phyloP scores from a whole-genome alignment of 2,797 vertebrate genomes.

The Artibeus lituratus region DNA sequence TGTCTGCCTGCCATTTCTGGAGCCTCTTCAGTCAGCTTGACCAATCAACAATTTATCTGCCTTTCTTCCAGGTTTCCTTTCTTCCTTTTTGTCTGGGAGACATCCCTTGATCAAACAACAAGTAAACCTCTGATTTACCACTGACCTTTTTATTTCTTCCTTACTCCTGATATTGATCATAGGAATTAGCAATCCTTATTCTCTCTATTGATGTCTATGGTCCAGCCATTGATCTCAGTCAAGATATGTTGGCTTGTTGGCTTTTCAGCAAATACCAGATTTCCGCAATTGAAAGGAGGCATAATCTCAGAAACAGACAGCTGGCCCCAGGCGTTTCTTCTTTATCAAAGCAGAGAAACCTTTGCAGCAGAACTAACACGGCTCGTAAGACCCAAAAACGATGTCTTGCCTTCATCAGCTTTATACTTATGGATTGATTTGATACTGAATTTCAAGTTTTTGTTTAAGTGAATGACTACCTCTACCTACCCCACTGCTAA shows the following conservation, averaged over 20 bases:
- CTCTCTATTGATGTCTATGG: not conserved
- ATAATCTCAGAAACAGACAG: not conserved
- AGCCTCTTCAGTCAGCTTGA: not conserved
- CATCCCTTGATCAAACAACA: not conserved
- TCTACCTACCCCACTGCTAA: accelerated
- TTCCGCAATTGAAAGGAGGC: not conserved
- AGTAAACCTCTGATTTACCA: not conserved
- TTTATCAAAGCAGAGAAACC: not conserved
- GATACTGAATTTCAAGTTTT: not conserved
- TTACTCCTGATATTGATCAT: not conserved
- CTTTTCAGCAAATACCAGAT: not conserved
- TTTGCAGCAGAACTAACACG: not conserved
- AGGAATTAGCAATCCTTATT: not conserved
- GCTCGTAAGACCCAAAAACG: not conserved
- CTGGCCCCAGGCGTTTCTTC: not conserved
- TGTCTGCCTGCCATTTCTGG: not conserved
- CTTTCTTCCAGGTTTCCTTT: not conserved
- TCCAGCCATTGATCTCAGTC: not conserved
- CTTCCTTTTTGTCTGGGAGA: not conserved
- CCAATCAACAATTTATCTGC: not conserved
- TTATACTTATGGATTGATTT: not conserved
- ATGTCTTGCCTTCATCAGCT: not conserved
- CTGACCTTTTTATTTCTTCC: not conserved
- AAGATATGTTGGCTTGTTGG: not conserved
- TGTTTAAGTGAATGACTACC: not conserved